Conservation (phyloP, 2,888 invertebrate genomes). For the Pammene aurita region DNA sequence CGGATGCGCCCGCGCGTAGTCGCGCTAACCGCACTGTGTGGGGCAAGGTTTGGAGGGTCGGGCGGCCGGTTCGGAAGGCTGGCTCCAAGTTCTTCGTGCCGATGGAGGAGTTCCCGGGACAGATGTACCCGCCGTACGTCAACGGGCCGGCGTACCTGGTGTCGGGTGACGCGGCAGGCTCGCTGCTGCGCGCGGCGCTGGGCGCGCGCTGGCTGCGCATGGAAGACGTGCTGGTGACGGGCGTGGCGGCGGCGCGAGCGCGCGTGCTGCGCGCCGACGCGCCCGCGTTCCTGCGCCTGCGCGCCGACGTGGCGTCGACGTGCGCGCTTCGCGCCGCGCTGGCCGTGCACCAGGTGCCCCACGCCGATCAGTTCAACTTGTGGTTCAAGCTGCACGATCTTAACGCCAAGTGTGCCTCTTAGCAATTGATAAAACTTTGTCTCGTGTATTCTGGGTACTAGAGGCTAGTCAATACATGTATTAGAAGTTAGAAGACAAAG, state of each 20-base stretch:
- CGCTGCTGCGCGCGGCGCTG: slow-evolving; percentile 3
- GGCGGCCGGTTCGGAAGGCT: slow-evolving; percentile 92
- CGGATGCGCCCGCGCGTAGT: slow-evolving; percentile 81
- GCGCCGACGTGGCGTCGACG: not conserved
- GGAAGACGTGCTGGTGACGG: slow-evolving; percentile 25
- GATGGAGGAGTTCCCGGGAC: slow-evolving; percentile 87
- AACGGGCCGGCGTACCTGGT: slow-evolving; percentile 84
- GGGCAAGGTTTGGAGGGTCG: slow-evolving; percentile 91
- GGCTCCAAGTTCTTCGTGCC: slow-evolving; percentile 95
- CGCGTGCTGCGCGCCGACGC: slow-evolving; percentile 21
- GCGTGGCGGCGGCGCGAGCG: slow-evolving; percentile 4
- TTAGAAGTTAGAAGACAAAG: too few relatives aligned
- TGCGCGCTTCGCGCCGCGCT: slow-evolving; percentile 19
- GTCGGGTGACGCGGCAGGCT: slow-evolving; percentile 81
- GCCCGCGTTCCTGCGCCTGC: slow-evolving; percentile 7
- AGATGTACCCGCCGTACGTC: slow-evolving; percentile 53
- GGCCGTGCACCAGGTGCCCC: slow-evolving; percentile 14
- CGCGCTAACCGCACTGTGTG: slow-evolving; percentile 88
- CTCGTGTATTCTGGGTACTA: too few relatives aligned
- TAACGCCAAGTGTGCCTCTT: not conserved
- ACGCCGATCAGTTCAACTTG: slow-evolving; percentile 16
- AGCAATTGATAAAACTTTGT: not conserved
- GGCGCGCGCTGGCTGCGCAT: slow-evolving; percentile 13
- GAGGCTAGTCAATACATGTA: too few relatives aligned
- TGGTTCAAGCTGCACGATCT: slow-evolving; percentile 11